phyloP scores from a whole-genome alignment of 1,140 invertebrate species.

The Gonatopus flavifemur region DNA sequence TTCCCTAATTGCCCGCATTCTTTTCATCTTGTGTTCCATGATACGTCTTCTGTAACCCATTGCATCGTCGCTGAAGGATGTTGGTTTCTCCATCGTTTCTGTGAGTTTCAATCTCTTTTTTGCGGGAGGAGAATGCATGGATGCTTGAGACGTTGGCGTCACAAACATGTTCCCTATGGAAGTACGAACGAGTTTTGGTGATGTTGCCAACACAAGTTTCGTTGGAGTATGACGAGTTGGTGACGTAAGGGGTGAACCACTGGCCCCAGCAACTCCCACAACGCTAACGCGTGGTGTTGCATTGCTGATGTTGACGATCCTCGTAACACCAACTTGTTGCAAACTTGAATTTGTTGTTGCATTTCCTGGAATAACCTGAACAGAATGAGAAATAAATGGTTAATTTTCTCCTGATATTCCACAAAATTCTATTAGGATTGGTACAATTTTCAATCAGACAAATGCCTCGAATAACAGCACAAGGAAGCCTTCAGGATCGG shows the following conservation, averaged over 20 bases:
- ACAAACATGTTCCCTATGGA: conserved; percentile 48
- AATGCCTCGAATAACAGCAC: no score
- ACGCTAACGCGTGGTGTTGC: conserved; percentile 45
- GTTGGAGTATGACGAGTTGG: conserved; percentile 44
- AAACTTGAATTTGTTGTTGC: conserved; percentile 43
- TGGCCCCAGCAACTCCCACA: conserved; percentile 40
- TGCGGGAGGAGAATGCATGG: conserved; percentile 36
- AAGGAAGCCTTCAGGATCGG: no score
- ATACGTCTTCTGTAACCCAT: conserved; percentile 47
- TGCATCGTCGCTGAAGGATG: conserved; percentile 36
- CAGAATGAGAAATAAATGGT: no score
- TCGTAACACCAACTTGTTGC: conserved; percentile 52
- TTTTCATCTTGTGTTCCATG: conserved; percentile 56
- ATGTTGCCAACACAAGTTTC: conserved; percentile 52
- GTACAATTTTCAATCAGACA: no score
- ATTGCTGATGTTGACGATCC: conserved; percentile 52
- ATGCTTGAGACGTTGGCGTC: conserved; percentile 35
- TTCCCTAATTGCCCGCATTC: conserved; percentile 53
- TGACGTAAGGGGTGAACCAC: conserved; percentile 40
- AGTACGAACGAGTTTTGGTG: conserved; percentile 50
- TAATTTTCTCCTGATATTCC: no score
- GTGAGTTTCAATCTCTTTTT: conserved; percentile 50
- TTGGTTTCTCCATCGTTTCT: conserved; percentile 41
- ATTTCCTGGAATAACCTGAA: conserved; percentile 51
- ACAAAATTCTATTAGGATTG: no score